Conservation (phyloP, 2,888 invertebrate genomes). For the Smittia sp. region DNA sequence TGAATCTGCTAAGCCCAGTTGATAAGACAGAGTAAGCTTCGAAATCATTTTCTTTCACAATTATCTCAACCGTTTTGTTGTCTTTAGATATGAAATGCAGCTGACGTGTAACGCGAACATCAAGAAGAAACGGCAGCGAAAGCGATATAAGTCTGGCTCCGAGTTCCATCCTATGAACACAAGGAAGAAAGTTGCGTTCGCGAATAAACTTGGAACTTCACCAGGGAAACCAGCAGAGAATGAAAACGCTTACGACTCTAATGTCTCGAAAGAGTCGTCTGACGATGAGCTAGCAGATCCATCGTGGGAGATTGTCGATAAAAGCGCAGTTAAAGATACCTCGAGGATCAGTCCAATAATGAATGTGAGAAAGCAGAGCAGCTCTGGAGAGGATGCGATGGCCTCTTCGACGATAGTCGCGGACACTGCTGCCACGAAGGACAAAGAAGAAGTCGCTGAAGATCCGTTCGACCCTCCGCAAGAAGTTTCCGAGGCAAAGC, state of each 20-base stretch:
- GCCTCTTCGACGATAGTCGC: neutral
- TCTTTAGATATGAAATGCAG: conserved; percentile 64
- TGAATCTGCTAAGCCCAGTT: conserved; percentile 77
- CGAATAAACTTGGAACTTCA: conserved; percentile 47
- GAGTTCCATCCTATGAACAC: conserved; percentile 27
- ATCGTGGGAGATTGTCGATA: conserved; percentile 59
- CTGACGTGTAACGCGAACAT: conserved; percentile 63
- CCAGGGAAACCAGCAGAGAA: neutral
- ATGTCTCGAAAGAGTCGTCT: conserved; percentile 52
- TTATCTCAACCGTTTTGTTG: neutral
- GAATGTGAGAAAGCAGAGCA: conserved; percentile 54
- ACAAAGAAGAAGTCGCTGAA: neutral
- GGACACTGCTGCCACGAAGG: conserved; percentile 47
- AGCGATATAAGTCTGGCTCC: conserved; percentile 46
- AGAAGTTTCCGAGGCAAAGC: conserved; percentile 59
- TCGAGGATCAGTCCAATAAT: conserved; percentile 67
- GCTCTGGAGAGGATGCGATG: conserved; percentile 49
- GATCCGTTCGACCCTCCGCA: conserved; percentile 46
- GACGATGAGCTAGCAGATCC: conserved; percentile 41
- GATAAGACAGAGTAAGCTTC: conserved; percentile 67
- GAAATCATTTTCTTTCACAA: no score
- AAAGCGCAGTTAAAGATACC: conserved; percentile 91
- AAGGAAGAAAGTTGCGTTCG: conserved; percentile 51
- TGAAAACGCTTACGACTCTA: conserved; percentile 46
- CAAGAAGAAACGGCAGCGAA: conserved; percentile 62